Base-by-base conservation (phyloP, 2,797 vertebrate species). In the Etheostoma perlongum region DNA sequence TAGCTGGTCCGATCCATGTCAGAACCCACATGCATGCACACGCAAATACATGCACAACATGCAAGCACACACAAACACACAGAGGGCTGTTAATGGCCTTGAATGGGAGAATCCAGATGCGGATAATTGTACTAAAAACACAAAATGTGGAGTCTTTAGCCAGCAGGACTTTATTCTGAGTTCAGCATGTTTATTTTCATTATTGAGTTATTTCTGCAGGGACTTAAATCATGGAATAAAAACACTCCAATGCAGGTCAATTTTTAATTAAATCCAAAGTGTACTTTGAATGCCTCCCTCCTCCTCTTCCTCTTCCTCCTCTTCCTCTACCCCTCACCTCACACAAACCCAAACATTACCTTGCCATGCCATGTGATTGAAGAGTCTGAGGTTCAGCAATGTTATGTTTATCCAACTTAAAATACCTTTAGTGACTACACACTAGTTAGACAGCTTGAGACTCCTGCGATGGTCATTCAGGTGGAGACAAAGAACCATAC, bases 71-170 rank as follows among this genome's bases (percentile, higher is more conserved):
- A 83, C 79, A 85, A 68, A 81, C 71, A 86, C 88, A 90, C 71
- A 89, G 78, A 69, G 79, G 77, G 74, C 91, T 92, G 94, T 94
- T 94, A 95, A 93, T 94, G 90, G 82, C 81, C 86, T 91, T 86
- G 82, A 94, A 93, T 88, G 81, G 89, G 87, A 90, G 91, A 90
- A 91, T 92, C 93, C 92, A 94, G 93, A 94, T 94, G 92, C 87
- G 90, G 90, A 93, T 95, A 95, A 94, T 94, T 94, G 88, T 85
- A 88, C 89, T 91, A 82, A 95, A 95, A 94, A 94, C 93, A 93
- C 80, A 46, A 70, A 87, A 76, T 75, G 84, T 85, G 55, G 82
- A 89, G 89, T 94, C 85, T 74, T 72, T 54, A 68, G 72, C 74
- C 81, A 87, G 82, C 76, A 67, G 36, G 81, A 89, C 90, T 93